phyloP scores from a whole-genome alignment of 2,113 vertebrate species.

The Entomyzon cyanotis region DNA sequence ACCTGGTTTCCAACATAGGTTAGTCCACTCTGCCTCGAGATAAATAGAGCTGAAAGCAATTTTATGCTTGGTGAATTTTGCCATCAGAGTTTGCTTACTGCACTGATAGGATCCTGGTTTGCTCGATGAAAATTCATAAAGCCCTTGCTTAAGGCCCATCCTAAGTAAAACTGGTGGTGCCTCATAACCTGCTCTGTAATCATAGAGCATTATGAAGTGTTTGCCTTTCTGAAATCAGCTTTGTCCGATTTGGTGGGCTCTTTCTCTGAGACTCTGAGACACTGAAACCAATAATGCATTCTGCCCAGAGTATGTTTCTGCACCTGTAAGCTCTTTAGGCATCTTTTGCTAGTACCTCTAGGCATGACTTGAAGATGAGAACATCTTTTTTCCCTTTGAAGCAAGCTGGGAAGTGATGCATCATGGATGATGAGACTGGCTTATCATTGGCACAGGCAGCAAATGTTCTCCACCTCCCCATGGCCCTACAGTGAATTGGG shows the following conservation, averaged over 20 bases:
- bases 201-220: background rate
- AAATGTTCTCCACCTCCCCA: background rate
- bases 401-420: background rate
- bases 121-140: background rate
- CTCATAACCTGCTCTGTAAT: background rate
- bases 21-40: background rate
- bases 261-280: background rate
- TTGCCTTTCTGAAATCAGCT: background rate
- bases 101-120: background rate
- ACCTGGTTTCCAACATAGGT: background rate
- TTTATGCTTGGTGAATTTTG: slow-evolving; percentile 9
- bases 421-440: background rate
- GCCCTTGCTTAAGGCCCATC: background rate
- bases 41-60: background rate
- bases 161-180: background rate
- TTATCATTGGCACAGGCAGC: background rate
- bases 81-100: background rate
- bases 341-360: background rate
- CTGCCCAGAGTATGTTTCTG: background rate
- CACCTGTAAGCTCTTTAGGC: background rate
- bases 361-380: background rate
- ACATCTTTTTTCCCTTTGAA: background rate
- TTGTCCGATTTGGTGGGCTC: background rate
- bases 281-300: background rate
- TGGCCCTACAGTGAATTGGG: background rate